Evolutionary conservation across 2,888 invertebrate species (phyloP).

Genomic region (Ophion ellenae): DNA sequence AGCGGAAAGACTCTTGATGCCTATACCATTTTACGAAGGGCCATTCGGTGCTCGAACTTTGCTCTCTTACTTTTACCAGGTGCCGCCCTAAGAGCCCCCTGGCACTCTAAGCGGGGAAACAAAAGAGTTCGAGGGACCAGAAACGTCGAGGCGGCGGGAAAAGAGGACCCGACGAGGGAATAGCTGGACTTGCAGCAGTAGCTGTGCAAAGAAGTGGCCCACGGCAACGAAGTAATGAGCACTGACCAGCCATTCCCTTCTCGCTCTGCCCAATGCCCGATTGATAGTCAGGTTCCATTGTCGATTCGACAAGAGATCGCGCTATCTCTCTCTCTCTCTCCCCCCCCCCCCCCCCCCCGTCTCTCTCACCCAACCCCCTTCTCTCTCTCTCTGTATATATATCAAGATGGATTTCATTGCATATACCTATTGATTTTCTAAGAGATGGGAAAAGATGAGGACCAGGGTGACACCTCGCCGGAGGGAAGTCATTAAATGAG

Average conservation of each 20-base stretch:
- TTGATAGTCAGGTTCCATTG: constrained; percentile 33
- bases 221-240: constrained; percentile 64
- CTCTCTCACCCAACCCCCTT: background rate
- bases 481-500: constrained; percentile 22
- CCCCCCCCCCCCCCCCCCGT: background rate
- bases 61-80: constrained; percentile 43
- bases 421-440: constrained; percentile 15
- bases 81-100: constrained; percentile 37
- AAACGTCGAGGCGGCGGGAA: constrained; percentile 20
- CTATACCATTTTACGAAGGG: constrained; percentile 39
- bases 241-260: constrained; percentile 60
- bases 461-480: background rate
- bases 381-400: background rate
- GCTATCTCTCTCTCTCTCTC: background rate
- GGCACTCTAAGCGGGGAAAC: constrained; percentile 57
- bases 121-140: constrained; percentile 53
- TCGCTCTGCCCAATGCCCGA: constrained; percentile 34
- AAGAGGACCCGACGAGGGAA: constrained; percentile 22
- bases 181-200: constrained; percentile 49
- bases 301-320: constrained; percentile 17
- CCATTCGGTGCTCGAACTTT: constrained; percentile 49
- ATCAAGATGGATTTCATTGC: constrained; percentile 41
- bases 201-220: constrained; percentile 55
- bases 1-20: constrained; percentile 49
- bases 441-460: background rate